Conservation (phyloP, 2,888 invertebrate species). For the Leptopterna dolabrata region DNA sequence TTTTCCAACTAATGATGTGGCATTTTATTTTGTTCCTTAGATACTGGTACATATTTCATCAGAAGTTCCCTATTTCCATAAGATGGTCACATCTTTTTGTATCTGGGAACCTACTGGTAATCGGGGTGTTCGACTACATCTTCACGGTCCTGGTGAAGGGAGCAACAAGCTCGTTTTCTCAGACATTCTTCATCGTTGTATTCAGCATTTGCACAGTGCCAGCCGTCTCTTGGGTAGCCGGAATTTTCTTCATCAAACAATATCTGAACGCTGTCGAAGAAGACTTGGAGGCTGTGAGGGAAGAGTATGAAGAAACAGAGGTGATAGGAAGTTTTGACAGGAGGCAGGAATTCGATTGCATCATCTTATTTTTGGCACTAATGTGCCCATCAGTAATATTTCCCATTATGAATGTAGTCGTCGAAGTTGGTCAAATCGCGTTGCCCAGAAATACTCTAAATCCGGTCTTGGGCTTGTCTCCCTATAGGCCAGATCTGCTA, state of each 20-base stretch:
- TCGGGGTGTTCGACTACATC: background rate
- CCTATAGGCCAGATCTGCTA: background rate
- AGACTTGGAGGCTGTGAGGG: background rate
- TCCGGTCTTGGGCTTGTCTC: background rate
- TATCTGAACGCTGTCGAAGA: background rate
- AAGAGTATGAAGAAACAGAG: background rate
- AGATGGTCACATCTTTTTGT: background rate
- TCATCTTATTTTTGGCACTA: background rate
- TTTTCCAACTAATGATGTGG: too few relatives aligned
- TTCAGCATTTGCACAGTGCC: background rate
- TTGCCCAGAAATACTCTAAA: background rate
- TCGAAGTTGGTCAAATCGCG: background rate
- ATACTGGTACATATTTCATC: background rate
- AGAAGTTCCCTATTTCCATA: background rate
- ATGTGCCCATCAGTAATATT: background rate
- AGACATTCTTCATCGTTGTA: background rate
- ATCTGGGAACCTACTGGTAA: background rate
- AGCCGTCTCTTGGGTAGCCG: background rate
- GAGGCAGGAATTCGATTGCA: background rate
- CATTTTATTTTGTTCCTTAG: background rate
- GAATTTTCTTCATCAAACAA: background rate
- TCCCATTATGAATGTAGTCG: background rate
- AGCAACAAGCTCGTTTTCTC: background rate
- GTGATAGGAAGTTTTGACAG: background rate
- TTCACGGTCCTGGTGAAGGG: background rate